Evolutionary conservation across 2,797 vertebrate genomes (phyloP), one percentile per base, ranked within the genome.

Genomic region (Microcaecilia unicolor): DNA sequence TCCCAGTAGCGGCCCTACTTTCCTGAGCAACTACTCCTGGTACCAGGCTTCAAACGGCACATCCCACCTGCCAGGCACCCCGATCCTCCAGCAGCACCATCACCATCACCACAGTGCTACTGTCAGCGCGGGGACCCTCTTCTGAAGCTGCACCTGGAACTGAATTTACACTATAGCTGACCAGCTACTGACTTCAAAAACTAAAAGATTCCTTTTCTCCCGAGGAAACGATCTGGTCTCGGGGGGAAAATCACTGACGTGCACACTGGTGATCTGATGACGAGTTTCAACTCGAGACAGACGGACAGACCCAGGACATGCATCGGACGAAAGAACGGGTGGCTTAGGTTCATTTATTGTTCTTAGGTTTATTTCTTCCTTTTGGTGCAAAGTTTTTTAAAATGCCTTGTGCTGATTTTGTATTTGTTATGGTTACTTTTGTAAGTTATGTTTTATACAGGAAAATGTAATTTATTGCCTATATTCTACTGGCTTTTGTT

Each of bases 11-110:
- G 75, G 67, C 37, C 77, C 85, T 4, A 80, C 93, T 5, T 97
- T 97, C 60, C 73, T 97, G 68, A 82, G 90, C 14, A 97, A 85
- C 78, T 97, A 97, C 67, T 87, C 91, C 33, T 97, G 94, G 94
- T 97, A 93, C 55, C 87, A 89, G 18, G 71, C 80, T 22, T 85
- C 91, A 44, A 85, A 76, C 68, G 80, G 86, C 36, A 45, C 78
- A 2, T 46, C 83, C 24, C 90, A 92, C 68, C 76, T 94, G 49
- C 66, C 87, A 20, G 51, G 75, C 10, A 76, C 70, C 17, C 80
- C 92, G 7, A 67, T 91, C 25, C 85, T 87, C 41, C 91, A 78
- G 37, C 88, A 88, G 55, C 87, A 74, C 6, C 67, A 59, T 7
- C 76, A 77, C 25, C 73, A 89, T 48, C 85, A 89, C 48, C 80